Base-by-base conservation (phyloP, 2,797 vertebrate species). In the Tragopan temminckii region DNA sequence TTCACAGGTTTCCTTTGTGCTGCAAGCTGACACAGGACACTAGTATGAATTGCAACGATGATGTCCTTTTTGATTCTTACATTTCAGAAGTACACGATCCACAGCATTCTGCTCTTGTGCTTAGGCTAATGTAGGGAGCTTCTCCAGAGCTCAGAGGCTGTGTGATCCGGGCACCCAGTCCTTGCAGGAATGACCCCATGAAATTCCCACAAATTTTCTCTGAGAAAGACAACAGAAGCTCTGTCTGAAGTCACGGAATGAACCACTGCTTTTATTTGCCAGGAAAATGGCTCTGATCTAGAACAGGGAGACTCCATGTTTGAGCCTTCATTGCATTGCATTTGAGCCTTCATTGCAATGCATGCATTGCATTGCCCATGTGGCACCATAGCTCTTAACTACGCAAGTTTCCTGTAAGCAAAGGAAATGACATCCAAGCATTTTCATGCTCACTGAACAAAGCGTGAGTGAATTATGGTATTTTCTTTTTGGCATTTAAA, bases 1-100 rank as follows among this genome's bases (percentile, higher is more conserved):
- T 71, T 93, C 88, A 89, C 33, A 50, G 61, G 77, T 76, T 74
- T 80, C 45, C 72, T 71, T 71, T 64, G 61, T 77, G 59, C 68
- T 57, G 52, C 31, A 16, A 63, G 61, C 72, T 84, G 82, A 86
- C 57, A 31, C 43, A 76, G 70, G 74, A 68, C 35, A 31, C 27
- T 7, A 12, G 36, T 64, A 86, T 29, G 77, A 84, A 95, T 13
- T 76, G 80, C 69, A 93, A 61, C 3, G 5, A 66, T 83, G 80
- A 92, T 8, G 63, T 20, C 20, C 19, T 57, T 81, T 88, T 67
- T 48, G 80, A 33, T 43, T 53, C 48, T 58, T 61, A 61, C 19
- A 36, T 75, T 86, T 71, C 70, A 77, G 64, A 77, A 76, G 42
- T 40, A 38, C 14, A 21, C 11, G 43, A 67, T 25, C 1, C 4